These are phyloP conservation scores for Tupiocoris notatus DNA, from an alignment of 2,888 invertebrate genomes.

Conservation along the genomic window DNA sequence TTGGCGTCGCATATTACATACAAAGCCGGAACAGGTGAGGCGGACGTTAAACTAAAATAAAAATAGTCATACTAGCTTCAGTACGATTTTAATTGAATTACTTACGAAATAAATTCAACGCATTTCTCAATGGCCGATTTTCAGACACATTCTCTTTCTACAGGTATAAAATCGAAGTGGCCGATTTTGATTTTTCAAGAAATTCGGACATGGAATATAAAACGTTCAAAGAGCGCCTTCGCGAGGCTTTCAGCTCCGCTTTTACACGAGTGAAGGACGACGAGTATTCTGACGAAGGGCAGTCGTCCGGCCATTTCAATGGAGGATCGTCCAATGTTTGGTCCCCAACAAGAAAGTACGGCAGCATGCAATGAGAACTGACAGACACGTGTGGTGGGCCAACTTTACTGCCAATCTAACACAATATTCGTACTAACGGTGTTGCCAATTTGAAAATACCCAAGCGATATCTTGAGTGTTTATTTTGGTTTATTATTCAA, in stretches of 20 bases:
- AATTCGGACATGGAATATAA: slow-evolving; percentile 74
- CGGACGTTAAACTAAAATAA: too few species aligned
- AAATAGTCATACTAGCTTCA: too few species aligned
- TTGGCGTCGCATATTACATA: slow-evolving; percentile 82
- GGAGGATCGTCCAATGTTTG: slow-evolving; percentile 47
- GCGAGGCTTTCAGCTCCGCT: slow-evolving; percentile 71
- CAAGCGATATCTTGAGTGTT: too few species aligned
- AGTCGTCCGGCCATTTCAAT: slow-evolving; percentile 6
- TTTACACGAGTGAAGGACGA: slow-evolving; percentile 53
- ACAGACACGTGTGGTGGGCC: background rate
- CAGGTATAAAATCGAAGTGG: slow-evolving; percentile 71
- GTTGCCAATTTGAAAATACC: background rate
- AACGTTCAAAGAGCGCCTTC: slow-evolving; percentile 77
- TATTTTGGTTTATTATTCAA: too few species aligned
- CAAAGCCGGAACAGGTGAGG: slow-evolving; percentile 73
- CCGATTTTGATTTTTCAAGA: slow-evolving; percentile 82
- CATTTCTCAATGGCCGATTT: background rate
- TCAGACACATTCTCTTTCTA: background rate
- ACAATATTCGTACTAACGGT: background rate
- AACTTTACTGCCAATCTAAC: background rate
- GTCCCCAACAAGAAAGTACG: slow-evolving; percentile 51
- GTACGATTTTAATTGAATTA: background rate
- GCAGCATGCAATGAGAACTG: slow-evolving; percentile 50
- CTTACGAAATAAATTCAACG: background rate
- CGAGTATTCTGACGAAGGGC: slow-evolving; percentile 50